These are phyloP conservation scores for Drosophila lutescens DNA, from an alignment of 2,888 invertebrate genomes.

Conservation along the genomic window DNA sequence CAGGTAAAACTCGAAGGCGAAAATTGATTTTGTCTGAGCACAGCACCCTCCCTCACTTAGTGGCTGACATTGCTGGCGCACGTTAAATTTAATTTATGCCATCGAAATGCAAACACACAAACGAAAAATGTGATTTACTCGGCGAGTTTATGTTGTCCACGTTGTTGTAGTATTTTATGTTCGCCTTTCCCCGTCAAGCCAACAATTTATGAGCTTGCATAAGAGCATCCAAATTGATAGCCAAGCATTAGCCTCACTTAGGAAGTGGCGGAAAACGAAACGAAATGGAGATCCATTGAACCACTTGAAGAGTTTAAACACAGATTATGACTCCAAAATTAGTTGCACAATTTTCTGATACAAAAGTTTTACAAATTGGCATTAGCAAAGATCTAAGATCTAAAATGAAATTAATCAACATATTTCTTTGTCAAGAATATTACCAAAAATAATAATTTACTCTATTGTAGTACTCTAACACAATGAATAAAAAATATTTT, in stretches of 20 bases:
- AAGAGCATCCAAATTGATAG: conserved; percentile 68
- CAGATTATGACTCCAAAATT: not conserved
- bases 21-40: conserved; percentile 66
- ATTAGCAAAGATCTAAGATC: no score
- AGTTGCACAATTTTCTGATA: no score
- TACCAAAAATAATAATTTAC: no score
- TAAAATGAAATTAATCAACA: no score
- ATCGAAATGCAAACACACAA: conserved; percentile 45
- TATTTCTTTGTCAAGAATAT: no score
- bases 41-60: not conserved
- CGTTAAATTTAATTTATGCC: conserved; percentile 69
- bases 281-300: no score
- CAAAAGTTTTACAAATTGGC: no score
- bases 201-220: conserved; percentile 69
- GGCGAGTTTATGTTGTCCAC: conserved; percentile 54
- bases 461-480: no score
- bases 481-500: no score
- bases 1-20: conserved; percentile 30
- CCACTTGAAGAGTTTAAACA: not conserved
- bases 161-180: conserved; percentile 30
- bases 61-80: conserved; percentile 30
- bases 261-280: not conserved
- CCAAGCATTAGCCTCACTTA: conserved; percentile 49
- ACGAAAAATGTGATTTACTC: conserved; percentile 66
- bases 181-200: conserved; percentile 18